Evolutionary conservation across 2,888 invertebrate genomes (phyloP), one percentile per base, ranked within the genome.

Genomic region (Eledona agricola): DNA sequence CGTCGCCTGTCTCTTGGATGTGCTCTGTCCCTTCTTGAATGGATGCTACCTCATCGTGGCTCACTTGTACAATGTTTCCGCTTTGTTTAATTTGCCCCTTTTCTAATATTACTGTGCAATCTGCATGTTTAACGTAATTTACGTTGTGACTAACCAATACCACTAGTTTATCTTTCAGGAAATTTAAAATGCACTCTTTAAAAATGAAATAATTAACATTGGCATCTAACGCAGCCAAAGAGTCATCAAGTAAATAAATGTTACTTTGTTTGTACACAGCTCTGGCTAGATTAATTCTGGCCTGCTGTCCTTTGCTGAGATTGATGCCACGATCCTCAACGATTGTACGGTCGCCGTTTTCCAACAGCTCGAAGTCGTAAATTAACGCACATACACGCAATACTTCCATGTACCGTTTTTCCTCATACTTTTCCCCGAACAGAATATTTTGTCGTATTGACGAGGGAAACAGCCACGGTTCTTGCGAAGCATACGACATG

Each of bases 291-390:
- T 88, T 89, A 16, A 93, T 83, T 57, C 93, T 58, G 3, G 91
- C 90, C 72, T 85, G 84, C 75, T 93, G 93, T 4, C 92, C 92
- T n/a, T 91, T 91, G 22, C 90, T 90, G 6, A 93, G 75, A 13
- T 87, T 86, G 0, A 87, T 82, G 3, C 93, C 93, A 34, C 88
- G 80, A 66, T 93, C 92, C 2, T 91, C 91, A 1, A 93, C 87
- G 42, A 89, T 73, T 0, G 90, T 90, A 62, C 82, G 76, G 69
- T 93, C 93, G n/a, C 89, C 88, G 55, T 85, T 80, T 23, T 67
- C 66, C n/a, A 72, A 58, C 4, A 68, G 46, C 4, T 64, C 59
- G 22, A 72, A 65, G 72, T 93, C 93, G 63, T 80, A 80, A 32
- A 77, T 71, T 54, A 89, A 70, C 2, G 85, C 84, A 65, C 88